Conservation (phyloP, 1,140 invertebrate species). For the Chlorops oryzae region DNA sequence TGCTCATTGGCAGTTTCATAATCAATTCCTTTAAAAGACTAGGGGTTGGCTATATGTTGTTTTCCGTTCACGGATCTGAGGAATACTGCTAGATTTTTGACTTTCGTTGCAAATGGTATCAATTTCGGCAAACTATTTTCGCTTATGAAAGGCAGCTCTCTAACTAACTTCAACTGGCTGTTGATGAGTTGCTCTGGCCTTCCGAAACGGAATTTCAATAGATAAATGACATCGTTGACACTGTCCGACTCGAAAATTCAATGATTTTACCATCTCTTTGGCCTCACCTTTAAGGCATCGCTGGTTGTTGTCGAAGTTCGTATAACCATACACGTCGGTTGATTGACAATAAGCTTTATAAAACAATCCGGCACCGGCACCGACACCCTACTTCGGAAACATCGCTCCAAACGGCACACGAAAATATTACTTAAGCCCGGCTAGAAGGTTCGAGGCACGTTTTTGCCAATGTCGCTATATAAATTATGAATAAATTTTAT, state of each 20-base stretch:
- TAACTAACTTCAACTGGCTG: neutral
- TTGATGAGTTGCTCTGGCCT: neutral
- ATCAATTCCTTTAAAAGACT: neutral
- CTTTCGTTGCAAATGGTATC: neutral
- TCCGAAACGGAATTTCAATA: no score
- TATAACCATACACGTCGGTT: neutral
- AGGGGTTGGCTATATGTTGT: neutral
- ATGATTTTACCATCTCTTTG: no score
- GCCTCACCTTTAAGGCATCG: constrained; percentile 4
- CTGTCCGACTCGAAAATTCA: no score
- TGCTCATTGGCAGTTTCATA: neutral
- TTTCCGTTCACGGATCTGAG: neutral
- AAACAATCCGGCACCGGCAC: no score
- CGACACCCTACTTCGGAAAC: no score
- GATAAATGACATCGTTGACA: no score
- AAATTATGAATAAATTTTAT: no score
- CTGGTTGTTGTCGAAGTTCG: neutral
- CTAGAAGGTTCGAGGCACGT: no score
- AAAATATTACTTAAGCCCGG: no score
- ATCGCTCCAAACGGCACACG: no score
- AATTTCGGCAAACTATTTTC: neutral
- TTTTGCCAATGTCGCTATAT: no score
- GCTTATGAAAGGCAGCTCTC: neutral
- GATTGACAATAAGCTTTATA: neutral
- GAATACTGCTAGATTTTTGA: neutral